Base-by-base conservation (phyloP, 2,888 invertebrate species). In the Eupelmus urozonus region DNA sequence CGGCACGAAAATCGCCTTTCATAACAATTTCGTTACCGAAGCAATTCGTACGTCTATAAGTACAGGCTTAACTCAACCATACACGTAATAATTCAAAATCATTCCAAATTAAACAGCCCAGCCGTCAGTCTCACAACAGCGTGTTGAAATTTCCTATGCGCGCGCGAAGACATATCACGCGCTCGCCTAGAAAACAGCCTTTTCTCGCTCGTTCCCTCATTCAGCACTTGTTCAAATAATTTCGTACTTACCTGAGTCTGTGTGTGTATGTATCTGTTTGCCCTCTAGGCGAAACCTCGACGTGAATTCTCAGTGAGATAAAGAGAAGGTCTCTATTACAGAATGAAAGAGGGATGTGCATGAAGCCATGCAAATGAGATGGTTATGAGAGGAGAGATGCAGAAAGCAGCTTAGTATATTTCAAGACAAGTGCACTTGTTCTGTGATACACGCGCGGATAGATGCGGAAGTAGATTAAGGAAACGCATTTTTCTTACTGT, bases 331-430 rank as follows among this genome's bases (percentile, higher is more conserved):
- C 34, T 34, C 62, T 62, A 42, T 62, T 23, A 34, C 34, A 34
- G 16, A 60, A 62, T n/a, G n/a, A 29, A 29, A 66, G 18, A 51
- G 16, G 45, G 13, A 45, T 2, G 16, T 3, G 51, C 9, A 29
- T 66, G 18, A 66, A 45, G n/a, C n/a, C 29, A 27, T 51, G 49
- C 65, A 67, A 67, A 69, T 25, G 18, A 59, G 55, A 55, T 9
- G 7, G 42, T 42, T 45, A 4, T 45, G 45, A 45, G 13, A 45
- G 9, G 9, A 34, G 3, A 9, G 13, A 45, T 45, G 16, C 45
- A 16, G 9, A 45, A 45, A 16, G 16, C 45, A 16, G 2, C 16
- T n/a, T n/a, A n/a, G 45, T 45, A 13, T 45, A 45, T 2, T 13
- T 13, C 4, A 45, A 45, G 13, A 45, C 16, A 45, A 7, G 16